phyloP scores from a whole-genome alignment of 2,113 vertebrate species.

The Pterocles burchelli region DNA sequence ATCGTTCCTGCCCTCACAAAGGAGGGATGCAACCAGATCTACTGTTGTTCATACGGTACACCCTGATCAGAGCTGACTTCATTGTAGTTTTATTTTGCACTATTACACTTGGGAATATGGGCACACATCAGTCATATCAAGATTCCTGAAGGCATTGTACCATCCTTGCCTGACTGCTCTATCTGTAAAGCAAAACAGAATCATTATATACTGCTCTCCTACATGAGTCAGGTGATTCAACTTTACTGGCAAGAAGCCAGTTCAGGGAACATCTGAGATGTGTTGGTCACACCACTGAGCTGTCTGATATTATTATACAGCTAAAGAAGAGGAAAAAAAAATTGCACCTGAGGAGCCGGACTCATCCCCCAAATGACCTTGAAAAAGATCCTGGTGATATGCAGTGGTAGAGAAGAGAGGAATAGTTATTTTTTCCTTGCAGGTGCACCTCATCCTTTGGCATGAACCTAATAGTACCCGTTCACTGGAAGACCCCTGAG shows the following conservation, averaged over 20 bases:
- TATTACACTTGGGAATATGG: background rate
- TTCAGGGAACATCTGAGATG: background rate
- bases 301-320: background rate
- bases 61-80: background rate
- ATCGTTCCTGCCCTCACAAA: background rate
- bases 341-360: background rate
- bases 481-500: background rate
- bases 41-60: background rate
- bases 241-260: background rate
- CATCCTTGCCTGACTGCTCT: background rate
- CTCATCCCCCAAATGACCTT: background rate
- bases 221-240: background rate
- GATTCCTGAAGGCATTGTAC: background rate
- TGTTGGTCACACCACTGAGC: background rate
- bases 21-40: background rate
- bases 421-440: background rate
- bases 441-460: background rate
- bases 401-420: background rate
- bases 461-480: fast-evolving
- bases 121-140: background rate
- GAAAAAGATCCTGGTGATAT: background rate
- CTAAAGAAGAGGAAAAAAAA: background rate
- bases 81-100: background rate
- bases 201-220: background rate
- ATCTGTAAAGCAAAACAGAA: background rate